Percentiles rank a stretch among this genome's conserved stretches.
These are phyloP conservation scores for Drosophila silvestris DNA, from an alignment of 2,888 invertebrate species.

Conservation along the genomic window DNA sequence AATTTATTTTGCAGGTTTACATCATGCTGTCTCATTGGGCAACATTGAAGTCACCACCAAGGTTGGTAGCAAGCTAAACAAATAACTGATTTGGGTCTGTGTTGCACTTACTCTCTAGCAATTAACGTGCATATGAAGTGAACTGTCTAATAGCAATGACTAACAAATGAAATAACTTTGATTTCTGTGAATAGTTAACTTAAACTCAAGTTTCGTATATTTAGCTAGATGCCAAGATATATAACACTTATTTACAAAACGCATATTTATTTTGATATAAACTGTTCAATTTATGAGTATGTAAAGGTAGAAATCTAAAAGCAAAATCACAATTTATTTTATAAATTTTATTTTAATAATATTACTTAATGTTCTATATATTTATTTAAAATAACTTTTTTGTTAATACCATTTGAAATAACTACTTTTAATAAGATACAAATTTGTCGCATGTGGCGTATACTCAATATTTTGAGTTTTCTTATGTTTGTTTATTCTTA, in stretches of 20 bases:
- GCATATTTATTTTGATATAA: background rate
- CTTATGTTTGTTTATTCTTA: background rate
- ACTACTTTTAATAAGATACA: background rate
- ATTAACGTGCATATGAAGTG: conserved; percentile 19
- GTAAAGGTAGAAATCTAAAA: background rate
- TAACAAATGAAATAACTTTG: background rate
- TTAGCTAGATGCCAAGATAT: too few relatives aligned
- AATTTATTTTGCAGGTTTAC: conserved; percentile 82
- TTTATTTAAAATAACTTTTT: background rate
- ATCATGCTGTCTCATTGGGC: conserved; percentile 85
- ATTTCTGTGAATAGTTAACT: background rate
- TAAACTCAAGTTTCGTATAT: background rate
- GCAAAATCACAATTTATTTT: background rate
- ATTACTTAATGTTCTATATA: background rate
- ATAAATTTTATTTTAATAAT: background rate
- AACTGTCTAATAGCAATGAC: background rate
- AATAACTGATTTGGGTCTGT: background rate
- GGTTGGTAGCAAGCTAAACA: conserved; percentile 68
- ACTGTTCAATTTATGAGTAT: background rate
- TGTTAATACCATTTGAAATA: background rate
- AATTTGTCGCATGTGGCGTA: background rate
- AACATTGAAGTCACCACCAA: conserved; percentile 84
- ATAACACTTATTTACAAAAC: background rate
- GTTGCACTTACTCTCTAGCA: background rate
- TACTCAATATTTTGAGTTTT: background rate